Evolutionary conservation across 2,797 vertebrate species (phyloP), one percentile per base, ranked within the genome.

Genomic region (Sebastes flavidus): DNA sequence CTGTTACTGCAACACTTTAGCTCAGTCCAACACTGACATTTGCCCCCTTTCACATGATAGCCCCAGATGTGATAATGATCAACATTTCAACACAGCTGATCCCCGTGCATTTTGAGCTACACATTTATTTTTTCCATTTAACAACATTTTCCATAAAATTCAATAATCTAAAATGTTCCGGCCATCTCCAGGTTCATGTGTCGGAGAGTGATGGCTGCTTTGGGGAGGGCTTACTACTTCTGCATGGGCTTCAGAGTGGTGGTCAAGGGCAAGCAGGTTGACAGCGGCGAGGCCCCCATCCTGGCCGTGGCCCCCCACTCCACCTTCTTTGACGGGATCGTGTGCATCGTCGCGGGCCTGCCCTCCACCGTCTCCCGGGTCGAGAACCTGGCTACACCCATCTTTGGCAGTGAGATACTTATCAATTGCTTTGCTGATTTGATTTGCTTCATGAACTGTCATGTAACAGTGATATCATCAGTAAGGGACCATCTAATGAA

Each of bases 241-340:
- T 74, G 92, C 32, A 96, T 99, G 97, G 99, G 99, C 52, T 99
- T 99, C 91, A 88, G 83, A n/a, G 96, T 99, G 58, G 94, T 95
- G 30, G 95, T 99, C 20, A 98, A 97, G 79, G 99, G 99, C 9
- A 94, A 93, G 85, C 89, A 94, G 25, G 98, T 95, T 0, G 90
- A 86, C 77, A 95, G 94, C 0, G 20, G 8, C 3, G 96, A 98
- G 75, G 98, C 98, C 1, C 97, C 99, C 0, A 96, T 99, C 85
- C 94, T 99, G 71, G 97, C 95, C 0, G 98, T 95, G 72, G 98
- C 98, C 8, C 99, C 98, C 56, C 98, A 99, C 89, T 99, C 98
- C 30, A 96, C 96, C 2, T 99, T 98, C 91, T 99, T 98, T 16
- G 99, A 99, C 72, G 97, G 96, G 46, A 97, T 99, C 1, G 95